Conservation (phyloP, 1,140 invertebrate species). For the Drosophila saltans region DNA sequence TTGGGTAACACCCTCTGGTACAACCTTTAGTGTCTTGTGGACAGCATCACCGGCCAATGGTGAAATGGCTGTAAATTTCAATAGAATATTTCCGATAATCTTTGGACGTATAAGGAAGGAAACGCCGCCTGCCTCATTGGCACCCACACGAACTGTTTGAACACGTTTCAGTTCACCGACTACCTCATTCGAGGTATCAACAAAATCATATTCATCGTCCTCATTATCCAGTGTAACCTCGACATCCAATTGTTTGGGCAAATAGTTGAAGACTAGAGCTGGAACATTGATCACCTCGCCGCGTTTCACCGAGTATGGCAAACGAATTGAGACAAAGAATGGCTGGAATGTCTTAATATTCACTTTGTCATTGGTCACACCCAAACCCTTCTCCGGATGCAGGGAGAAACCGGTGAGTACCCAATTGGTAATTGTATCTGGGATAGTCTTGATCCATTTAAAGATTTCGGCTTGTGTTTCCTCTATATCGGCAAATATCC, state of each 20-base stretch:
- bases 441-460: slow-evolving; percentile 86
- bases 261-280: slow-evolving; percentile 78
- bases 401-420: slow-evolving; percentile 95
- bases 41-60: slow-evolving; percentile 89
- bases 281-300: slow-evolving; percentile 83
- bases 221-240: slow-evolving; percentile 93
- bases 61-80: slow-evolving; percentile 90
- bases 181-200: slow-evolving; percentile 85
- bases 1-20: slow-evolving; percentile 91
- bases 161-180: slow-evolving; percentile 85
- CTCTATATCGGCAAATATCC: slow-evolving; percentile 78
- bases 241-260: slow-evolving; percentile 88
- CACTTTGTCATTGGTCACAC: slow-evolving; percentile 88
- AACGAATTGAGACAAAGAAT: slow-evolving; percentile 91
- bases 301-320: slow-evolving; percentile 94
- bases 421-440: slow-evolving; percentile 97
- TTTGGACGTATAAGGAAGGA: slow-evolving; percentile 92
- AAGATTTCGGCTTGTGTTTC: slow-evolving; percentile 58
- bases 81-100: slow-evolving; percentile 88
- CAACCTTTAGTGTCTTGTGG: slow-evolving; percentile 88
- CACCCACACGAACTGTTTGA: slow-evolving; percentile 87
- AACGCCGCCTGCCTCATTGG: slow-evolving; percentile 88
- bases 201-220: slow-evolving; percentile 92
- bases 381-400: slow-evolving; percentile 92
- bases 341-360: slow-evolving; percentile 94